These are phyloP conservation scores for Galeruca laticollis DNA, from an alignment of 2,888 invertebrate species.

Conservation along the genomic window DNA sequence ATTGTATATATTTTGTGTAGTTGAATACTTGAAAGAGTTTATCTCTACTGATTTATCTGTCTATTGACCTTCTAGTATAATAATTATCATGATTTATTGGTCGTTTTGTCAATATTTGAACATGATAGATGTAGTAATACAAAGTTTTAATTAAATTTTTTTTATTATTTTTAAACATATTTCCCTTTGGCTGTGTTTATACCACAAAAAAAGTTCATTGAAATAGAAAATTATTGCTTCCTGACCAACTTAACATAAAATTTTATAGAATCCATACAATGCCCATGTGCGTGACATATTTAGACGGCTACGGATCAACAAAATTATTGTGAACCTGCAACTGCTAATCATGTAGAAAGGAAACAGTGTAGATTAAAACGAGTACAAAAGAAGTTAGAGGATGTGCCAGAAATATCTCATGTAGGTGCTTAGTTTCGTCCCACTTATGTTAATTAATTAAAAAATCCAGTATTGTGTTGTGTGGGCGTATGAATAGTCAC, in stretches of 20 bases:
- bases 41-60: too few relatives aligned
- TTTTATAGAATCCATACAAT: not conserved
- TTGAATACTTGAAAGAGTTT: too few relatives aligned
- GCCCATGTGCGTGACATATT: conserved; percentile 14
- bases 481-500: not conserved
- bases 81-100: too few relatives aligned
- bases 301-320: conserved; percentile 9
- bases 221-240: conserved; percentile 4
- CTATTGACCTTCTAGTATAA: too few relatives aligned
- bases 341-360: conserved; percentile 3
- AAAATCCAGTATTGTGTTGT: not conserved
- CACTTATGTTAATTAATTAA: conserved; percentile 4
- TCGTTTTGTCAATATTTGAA: too few relatives aligned
- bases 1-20: too few relatives aligned
- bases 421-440: conserved; percentile 4
- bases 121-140: too few relatives aligned
- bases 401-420: conserved; percentile 10
- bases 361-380: not conserved
- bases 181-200: too few relatives aligned
- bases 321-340: not conserved
- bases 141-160: too few relatives aligned
- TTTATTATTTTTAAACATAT: too few relatives aligned
- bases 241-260: not conserved
- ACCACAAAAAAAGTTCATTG: not conserved
- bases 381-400: conserved; percentile 12